Base-by-base conservation (phyloP, 2,113 vertebrate genomes). In the Chlorodrepanis virens region DNA sequence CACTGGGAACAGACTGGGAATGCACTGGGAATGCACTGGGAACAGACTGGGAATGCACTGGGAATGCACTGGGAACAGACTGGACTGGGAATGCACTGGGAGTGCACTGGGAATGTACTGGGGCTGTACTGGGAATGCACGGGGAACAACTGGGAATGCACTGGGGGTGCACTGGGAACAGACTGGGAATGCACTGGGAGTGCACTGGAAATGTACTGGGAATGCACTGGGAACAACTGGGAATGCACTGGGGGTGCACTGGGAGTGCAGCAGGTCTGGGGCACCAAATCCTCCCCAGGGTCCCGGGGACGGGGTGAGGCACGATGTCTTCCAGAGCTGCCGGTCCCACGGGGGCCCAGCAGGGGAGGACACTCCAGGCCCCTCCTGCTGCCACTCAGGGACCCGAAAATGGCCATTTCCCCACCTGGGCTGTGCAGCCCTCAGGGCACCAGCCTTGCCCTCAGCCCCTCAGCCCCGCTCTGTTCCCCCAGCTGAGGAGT, bases 291-390 rank as follows among this genome's bases (percentile, higher is more conserved):
- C 33, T 2, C 39, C 31, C 12, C 0, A 1, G 67, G 27, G 6
- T 7, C 11, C 5, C 16, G 33, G 42, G 10, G 14, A 2, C 1
- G 25, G 53, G 42, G 39, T 40, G 57, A 12, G 19, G 37, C 24
- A 2, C 0, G 2, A 4, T 1, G 1, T 2, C 0, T 16, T 2
- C 4, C 35, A 2, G 16, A n/a, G 68, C 35, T 54, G 82, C 44
- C 57, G 4, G 12, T 33, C 7, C 35, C 80, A 4, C 0, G 40
- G 64, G 44, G 27, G 35, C 35, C 40, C 40, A 10, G 28, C 35
- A 21, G 13, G 44, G 56, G 0, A 0, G 3, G 11, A 23, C 23
- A 4, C 45, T 5, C 1, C 0, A 14, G 29, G 29, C 0, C 3
- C 33, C 29, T 31, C 77, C 25, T 67, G 14, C 49, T 40, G 2